Evolutionary conservation across 2,113 vertebrate species (phyloP), one percentile per base, ranked within the genome.

Genomic region (Canis aureus): DNA sequence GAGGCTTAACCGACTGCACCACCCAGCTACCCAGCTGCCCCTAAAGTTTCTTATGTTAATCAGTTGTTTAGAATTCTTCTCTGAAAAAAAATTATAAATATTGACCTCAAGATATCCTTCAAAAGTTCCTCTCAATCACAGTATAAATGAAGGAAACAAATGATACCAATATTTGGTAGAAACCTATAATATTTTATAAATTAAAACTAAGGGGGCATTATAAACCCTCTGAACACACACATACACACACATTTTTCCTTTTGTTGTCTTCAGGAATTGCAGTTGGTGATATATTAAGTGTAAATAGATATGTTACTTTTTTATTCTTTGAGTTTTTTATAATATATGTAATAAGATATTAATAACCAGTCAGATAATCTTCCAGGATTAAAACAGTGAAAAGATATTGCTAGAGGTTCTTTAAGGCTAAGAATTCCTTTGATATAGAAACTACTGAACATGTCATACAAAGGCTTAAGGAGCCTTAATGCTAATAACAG

Each of bases 241-340:
- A 59, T 17, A 23, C 64, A 79, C 16, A 59, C 29, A 82, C n/a
- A 55, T 27, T 43, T 59, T 76, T 32, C 16, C 19, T 51, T 53
- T 57, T 57, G 38, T 32, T 97, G 32, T 84, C 97, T 97, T 97
- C 64, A 82, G 12, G 27, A 93, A 84, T 71, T 78, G 1, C 6
- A 62, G 51, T 64, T 91, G n/a, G 1, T 13, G 29, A 84, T 69
- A 12, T 2, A 51, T 57, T 88, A 78, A 29, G 16, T 69, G 9
- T 82, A 92, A 94, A 55, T 83, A 64, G 10, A 11, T 73, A 57
- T 23, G 16, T 49, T 74, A 43, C 8, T 60, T 88, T 89, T 94
- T 78, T 92, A 38, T 74, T 71, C 73, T 82, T 94, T 85, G 8
- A 55, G 10, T 3, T 27, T 73, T 88, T 95, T 71, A 51, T n/a